A percentile compares a stretch with the other conserved stretches of the same genome.
These are phyloP conservation scores for Sussaba pulchella DNA, from an alignment of 2,888 invertebrate species.

Conservation along the genomic window DNA sequence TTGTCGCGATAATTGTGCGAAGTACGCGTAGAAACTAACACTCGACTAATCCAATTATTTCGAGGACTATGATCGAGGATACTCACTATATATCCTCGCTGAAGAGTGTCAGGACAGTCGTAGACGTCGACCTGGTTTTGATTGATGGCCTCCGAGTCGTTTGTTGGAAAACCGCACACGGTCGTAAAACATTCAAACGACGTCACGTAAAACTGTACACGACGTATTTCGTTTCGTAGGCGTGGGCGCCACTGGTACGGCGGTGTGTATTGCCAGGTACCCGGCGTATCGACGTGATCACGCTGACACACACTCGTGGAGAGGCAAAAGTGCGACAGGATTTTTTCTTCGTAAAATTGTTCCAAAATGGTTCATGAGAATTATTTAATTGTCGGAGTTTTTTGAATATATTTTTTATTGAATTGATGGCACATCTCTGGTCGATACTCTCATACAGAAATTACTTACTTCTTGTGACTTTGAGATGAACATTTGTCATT, in stretches of 20 bases:
- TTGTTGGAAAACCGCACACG: neutral
- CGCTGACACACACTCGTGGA: conserved; percentile 45
- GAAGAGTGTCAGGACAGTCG: conserved; percentile 36
- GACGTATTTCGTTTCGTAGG: conserved; percentile 11
- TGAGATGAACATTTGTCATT: too few species aligned
- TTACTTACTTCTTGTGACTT: too few species aligned
- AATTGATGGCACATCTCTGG: too few species aligned
- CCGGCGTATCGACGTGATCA: conserved; percentile 30
- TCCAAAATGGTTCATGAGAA: conserved; percentile 3
- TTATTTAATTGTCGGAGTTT: too few species aligned
- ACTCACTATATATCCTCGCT: conserved; percentile 35
- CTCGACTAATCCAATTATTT: conserved; percentile 42
- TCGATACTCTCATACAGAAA: too few species aligned
- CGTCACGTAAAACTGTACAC: conserved; percentile 22
- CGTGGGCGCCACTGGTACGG: conserved; percentile 15
- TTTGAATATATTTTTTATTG: too few species aligned
- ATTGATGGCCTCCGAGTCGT: conserved; percentile 45
- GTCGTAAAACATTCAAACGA: conserved; percentile 19
- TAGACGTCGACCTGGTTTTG: conserved; percentile 34
- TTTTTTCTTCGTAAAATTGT: conserved; percentile 9
- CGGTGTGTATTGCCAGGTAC: conserved; percentile 37
- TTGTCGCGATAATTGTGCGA: too few species aligned
- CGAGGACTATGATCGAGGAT: conserved; percentile 27
- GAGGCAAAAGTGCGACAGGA: conserved; percentile 8
- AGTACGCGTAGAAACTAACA: conserved; percentile 10